phyloP scores from a whole-genome alignment of 2,888 invertebrate genomes.

The Esperia sulphurella region DNA sequence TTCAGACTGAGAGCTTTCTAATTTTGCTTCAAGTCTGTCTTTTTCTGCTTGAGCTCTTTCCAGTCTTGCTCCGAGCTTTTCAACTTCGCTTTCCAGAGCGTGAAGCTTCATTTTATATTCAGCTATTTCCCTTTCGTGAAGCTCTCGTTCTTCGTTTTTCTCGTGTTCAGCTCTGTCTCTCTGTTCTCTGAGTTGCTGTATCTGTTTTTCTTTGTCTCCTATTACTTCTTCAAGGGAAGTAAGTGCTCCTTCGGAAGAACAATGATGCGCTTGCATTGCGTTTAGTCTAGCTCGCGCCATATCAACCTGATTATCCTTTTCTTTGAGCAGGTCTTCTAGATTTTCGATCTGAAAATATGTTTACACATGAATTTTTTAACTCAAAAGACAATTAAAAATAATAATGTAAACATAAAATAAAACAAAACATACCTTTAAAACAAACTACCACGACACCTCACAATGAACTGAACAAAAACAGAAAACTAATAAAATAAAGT shows the following conservation, averaged over 20 bases:
- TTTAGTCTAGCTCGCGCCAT: conserved; percentile 94
- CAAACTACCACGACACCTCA: conserved; percentile 15
- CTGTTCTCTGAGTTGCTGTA: conserved; percentile 95
- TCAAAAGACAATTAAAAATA: conserved; percentile 3
- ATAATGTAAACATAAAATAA: conserved; percentile 14
- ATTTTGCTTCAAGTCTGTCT: conserved; percentile 92
- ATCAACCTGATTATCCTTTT: conserved; percentile 98
- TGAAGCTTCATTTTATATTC: conserved; percentile 97
- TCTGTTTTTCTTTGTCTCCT: conserved; percentile 98
- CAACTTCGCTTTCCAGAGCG: conserved; percentile 93
- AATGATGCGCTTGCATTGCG: conserved; percentile 96
- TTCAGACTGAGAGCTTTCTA: conserved; percentile 95
- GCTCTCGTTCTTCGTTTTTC: conserved; percentile 95
- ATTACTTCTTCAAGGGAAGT: conserved; percentile 97
- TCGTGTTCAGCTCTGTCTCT: conserved; percentile 97
- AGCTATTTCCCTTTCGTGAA: conserved; percentile 94
- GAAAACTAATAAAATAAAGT: conserved; percentile 14
- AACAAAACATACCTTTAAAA: conserved; percentile 22
- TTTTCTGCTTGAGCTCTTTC: conserved; percentile 95
- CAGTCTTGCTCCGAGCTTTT: conserved; percentile 90
- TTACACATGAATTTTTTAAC: background rate
- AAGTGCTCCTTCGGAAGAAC: conserved; percentile 94
- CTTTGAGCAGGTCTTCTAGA: conserved; percentile 96
- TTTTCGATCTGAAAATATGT: conserved; percentile 91
- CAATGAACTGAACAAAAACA: conserved; percentile 10